A percentile compares a stretch with the other conserved stretches of the same genome.
Conservation (phyloP, 2,888 invertebrate genomes). For the Macrosoma leucophasiata region DNA sequence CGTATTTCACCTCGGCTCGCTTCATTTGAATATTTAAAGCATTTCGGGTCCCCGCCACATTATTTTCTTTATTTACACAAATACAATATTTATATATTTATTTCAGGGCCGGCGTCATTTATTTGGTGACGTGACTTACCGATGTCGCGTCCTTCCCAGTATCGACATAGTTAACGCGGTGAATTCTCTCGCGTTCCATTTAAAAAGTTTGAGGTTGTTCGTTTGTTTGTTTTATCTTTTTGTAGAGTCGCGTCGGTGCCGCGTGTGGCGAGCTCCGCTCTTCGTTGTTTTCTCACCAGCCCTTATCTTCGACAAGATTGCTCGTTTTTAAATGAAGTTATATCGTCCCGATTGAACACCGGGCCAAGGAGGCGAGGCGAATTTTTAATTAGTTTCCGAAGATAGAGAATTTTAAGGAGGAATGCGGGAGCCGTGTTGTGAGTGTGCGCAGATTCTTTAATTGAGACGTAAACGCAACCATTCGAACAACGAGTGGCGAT, state of each 20-base stretch:
- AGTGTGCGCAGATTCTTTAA: conserved; percentile 63
- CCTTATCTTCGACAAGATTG: conserved; percentile 73
- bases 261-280: conserved; percentile 67
- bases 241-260: conserved; percentile 49
- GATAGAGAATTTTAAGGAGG: conserved; percentile 71
- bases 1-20: conserved; percentile 73
- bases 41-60: conserved; percentile 66
- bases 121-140: conserved; percentile 74
- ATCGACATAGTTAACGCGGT: conserved; percentile 73
- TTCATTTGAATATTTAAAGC: conserved; percentile 76
- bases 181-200: conserved; percentile 72
- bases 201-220: conserved; percentile 65
- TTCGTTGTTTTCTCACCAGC: conserved; percentile 73
- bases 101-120: conserved; percentile 68
- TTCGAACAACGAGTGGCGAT: conserved; percentile 48
- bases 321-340: conserved; percentile 76
- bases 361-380: conserved; percentile 65
- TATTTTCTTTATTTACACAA: conserved; percentile 73
- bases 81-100: conserved; percentile 70
- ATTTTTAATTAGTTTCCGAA: conserved; percentile 76
- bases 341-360: conserved; percentile 70
- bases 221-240: conserved; percentile 59
- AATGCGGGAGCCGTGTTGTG: conserved; percentile 63
- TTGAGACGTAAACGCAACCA: conserved; percentile 60
- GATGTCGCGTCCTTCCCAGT: conserved; percentile 73